Evolutionary conservation across 2,888 invertebrate species (phyloP).

Genomic region (Volucella zonaria): DNA sequence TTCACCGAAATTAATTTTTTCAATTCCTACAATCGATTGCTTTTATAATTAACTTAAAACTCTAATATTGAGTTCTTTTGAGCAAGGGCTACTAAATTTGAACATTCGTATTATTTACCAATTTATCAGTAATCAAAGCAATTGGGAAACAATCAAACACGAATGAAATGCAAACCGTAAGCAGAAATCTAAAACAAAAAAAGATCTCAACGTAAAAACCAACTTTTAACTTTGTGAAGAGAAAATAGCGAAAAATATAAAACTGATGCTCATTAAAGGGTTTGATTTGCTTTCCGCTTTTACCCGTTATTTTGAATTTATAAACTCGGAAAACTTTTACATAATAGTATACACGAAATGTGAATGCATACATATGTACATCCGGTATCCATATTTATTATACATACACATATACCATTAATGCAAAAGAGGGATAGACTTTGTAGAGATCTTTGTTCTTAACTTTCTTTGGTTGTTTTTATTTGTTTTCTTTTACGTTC

Average conservation of each 20-base stretch:
- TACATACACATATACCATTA: constrained; percentile 19
- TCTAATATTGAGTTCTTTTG: too few relatives aligned
- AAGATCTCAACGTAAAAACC: background rate
- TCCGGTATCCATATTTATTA: constrained; percentile 10
- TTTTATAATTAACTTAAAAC: too few relatives aligned
- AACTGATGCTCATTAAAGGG: constrained; percentile 38
- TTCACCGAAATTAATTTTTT: too few relatives aligned
- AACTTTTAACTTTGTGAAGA: background rate
- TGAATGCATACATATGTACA: background rate
- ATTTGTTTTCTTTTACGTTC: background rate
- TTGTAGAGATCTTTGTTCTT: constrained; percentile 12
- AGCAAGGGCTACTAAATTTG: too few relatives aligned
- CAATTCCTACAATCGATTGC: too few relatives aligned
- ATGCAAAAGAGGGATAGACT: constrained; percentile 6
- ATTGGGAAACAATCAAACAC: too few relatives aligned
- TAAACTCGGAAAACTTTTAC: constrained; percentile 53
- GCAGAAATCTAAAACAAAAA: background rate
- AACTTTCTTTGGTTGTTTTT: background rate
- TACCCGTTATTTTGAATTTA: constrained; percentile 53
- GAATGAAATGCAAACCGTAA: background rate
- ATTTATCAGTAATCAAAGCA: too few relatives aligned
- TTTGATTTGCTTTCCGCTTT: constrained; percentile 55
- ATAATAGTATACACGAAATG: constrained; percentile 23
- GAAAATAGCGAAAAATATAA: constrained; percentile 2
- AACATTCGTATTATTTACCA: too few relatives aligned